Conservation (phyloP, 2,113 vertebrate genomes). For the Nansenia antarctica region DNA sequence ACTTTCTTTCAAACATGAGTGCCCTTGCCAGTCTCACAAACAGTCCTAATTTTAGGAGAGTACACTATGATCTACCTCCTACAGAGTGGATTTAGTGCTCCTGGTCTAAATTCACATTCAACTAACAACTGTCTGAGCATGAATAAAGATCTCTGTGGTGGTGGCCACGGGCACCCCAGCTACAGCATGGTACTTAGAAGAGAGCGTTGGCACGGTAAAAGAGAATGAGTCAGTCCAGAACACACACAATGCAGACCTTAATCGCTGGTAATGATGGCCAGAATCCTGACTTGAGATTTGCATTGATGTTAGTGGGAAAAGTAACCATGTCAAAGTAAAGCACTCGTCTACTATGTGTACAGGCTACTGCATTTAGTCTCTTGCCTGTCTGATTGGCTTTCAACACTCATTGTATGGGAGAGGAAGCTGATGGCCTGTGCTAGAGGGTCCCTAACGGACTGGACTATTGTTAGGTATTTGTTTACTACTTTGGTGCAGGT, state of each 20-base stretch:
- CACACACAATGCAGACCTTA: not conserved
- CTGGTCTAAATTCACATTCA: not conserved
- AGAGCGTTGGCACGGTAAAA: too few relatives aligned
- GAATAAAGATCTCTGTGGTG: not conserved
- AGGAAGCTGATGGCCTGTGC: constrained; percentile 55
- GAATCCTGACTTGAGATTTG: too few relatives aligned
- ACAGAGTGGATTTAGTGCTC: not conserved
- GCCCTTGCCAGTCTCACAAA: too few relatives aligned
- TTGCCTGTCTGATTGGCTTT: not conserved
- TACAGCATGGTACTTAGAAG: not conserved
- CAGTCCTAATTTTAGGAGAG: too few relatives aligned
- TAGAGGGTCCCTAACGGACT: constrained; percentile 26
- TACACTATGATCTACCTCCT: too few relatives aligned
- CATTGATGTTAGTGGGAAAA: too few relatives aligned
- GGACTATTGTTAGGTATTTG: constrained; percentile 34
- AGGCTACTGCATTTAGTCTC: too few relatives aligned
- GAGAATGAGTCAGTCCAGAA: not conserved
- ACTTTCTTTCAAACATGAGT: not conserved
- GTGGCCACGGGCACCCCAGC: not conserved
- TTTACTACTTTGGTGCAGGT: constrained; percentile 31
- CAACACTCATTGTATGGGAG: constrained; percentile 43
- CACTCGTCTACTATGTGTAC: too few relatives aligned
- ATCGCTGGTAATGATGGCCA: too few relatives aligned
- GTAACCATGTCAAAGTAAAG: too few relatives aligned
- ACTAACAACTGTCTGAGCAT: not conserved